These are phyloP conservation scores for Mycteria americana DNA, from an alignment of 2,797 vertebrate species.

Conservation along the genomic window DNA sequence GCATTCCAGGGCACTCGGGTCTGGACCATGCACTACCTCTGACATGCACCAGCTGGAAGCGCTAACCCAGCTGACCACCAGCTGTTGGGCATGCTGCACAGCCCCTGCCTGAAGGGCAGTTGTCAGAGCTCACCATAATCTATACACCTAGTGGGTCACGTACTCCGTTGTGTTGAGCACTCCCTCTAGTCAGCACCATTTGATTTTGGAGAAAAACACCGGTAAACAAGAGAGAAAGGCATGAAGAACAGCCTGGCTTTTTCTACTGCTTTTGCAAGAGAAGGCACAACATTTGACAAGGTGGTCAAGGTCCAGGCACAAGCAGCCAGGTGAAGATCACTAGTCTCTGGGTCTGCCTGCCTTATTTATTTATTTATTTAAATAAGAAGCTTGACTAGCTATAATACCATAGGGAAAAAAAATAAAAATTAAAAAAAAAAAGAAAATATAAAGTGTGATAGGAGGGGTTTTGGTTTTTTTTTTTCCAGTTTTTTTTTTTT, in stretches of 20 bases:
- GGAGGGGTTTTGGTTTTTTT: background rate
- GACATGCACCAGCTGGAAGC: background rate
- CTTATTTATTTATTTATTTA: background rate
- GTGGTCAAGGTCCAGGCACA: background rate
- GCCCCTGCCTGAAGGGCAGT: background rate
- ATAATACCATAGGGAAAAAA: background rate
- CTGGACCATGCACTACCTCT: background rate
- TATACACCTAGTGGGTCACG: background rate
- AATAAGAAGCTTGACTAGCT: background rate
- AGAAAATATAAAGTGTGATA: background rate
- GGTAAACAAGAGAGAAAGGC: background rate
- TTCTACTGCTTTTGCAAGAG: background rate
- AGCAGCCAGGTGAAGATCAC: background rate
- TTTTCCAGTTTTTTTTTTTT: background rate
- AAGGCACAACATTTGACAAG: accelerated
- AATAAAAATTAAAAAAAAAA: too few species aligned
- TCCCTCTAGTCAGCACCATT: background rate
- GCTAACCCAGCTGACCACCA: background rate
- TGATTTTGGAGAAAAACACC: background rate
- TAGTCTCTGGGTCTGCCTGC: background rate
- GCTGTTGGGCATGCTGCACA: accelerated
- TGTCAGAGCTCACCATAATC: background rate
- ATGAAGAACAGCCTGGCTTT: background rate
- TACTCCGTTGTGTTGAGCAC: accelerated
- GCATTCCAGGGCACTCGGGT: accelerated